Percentiles rank a stretch among this genome's conserved stretches.
phyloP scores from a whole-genome alignment of 2,797 vertebrate species.

The Sebastes elongatus region DNA sequence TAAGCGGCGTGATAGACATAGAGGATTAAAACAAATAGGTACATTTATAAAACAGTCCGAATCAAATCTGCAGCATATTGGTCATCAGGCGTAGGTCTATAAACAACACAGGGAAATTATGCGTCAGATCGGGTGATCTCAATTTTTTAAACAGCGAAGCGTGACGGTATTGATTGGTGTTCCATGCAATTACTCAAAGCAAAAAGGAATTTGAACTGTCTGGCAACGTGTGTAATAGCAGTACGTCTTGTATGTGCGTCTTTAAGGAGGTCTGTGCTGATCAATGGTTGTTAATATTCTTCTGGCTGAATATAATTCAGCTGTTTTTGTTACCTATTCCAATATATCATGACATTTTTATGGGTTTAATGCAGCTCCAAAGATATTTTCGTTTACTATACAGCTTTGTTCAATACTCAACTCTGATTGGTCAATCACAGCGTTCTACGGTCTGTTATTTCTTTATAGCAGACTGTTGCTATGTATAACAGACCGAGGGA shows the following conservation, averaged over 20 bases:
- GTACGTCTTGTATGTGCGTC: slow-evolving; percentile 9
- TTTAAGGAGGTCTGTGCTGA: slow-evolving; percentile 40
- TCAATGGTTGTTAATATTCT: slow-evolving; percentile 41
- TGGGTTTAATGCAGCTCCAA: not conserved
- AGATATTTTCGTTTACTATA: not conserved
- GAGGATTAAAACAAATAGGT: slow-evolving; percentile 58
- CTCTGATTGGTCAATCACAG: not conserved
- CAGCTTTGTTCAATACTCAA: not conserved
- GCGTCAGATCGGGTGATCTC: slow-evolving; percentile 45
- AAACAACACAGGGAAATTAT: slow-evolving; percentile 64
- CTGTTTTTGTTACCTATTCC: not conserved
- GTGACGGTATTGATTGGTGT: slow-evolving; percentile 54
- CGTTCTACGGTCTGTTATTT: too few relatives aligned
- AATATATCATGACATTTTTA: not conserved
- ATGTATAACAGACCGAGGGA: too few relatives aligned
- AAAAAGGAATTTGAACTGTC: slow-evolving; percentile 32
- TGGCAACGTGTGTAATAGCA: slow-evolving; percentile 10
- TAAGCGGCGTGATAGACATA: slow-evolving; percentile 14
- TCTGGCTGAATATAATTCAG: not conserved
- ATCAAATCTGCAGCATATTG: slow-evolving; percentile 32
- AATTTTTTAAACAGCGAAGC: slow-evolving; percentile 54
- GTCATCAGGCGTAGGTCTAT: slow-evolving; percentile 41
- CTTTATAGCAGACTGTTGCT: too few relatives aligned
- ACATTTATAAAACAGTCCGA: slow-evolving; percentile 41
- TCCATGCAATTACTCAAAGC: slow-evolving; percentile 54